These are phyloP conservation scores for Stenchaetothrips biformis DNA, from an alignment of 2,888 invertebrate species.

Conservation along the genomic window DNA sequence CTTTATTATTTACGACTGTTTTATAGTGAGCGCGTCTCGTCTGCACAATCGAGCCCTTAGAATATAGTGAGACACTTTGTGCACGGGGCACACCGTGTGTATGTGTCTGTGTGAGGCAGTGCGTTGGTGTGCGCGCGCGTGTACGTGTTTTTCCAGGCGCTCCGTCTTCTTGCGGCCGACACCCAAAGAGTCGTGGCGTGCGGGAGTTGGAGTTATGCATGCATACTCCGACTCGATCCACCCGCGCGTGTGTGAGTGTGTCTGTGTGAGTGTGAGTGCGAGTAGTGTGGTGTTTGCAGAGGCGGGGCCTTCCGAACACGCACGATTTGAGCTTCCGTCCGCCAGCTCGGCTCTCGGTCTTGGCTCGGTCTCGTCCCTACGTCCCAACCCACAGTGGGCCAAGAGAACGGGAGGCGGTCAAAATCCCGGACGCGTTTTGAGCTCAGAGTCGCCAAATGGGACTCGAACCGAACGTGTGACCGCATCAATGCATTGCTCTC, in stretches of 20 bases:
- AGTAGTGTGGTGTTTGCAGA: neutral
- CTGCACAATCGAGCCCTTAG: no score
- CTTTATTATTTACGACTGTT: neutral
- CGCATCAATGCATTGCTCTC: no score
- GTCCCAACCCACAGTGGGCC: neutral
- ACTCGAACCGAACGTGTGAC: no score
- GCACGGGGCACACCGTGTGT: no score
- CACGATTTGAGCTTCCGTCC: constrained; percentile 16
- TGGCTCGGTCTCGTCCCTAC: neutral
- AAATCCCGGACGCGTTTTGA: no score
- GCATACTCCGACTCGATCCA: neutral
- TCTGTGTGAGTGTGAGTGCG: neutral
- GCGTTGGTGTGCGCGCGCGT: no score
- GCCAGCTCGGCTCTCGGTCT: neutral
- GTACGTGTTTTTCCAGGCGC: no score
- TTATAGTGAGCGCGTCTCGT: neutral
- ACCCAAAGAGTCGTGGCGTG: neutral
- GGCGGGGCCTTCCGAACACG: constrained; percentile 14
- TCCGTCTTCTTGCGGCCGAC: neutral
- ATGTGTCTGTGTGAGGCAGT: no score
- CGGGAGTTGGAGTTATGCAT: neutral
- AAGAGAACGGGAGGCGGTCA: no score
- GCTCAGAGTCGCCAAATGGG: no score
- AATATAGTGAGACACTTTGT: no score
- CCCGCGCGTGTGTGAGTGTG: neutral